Evolutionary conservation across 2,888 invertebrate species (phyloP).

Genomic region (Epistrophe eligans): DNA sequence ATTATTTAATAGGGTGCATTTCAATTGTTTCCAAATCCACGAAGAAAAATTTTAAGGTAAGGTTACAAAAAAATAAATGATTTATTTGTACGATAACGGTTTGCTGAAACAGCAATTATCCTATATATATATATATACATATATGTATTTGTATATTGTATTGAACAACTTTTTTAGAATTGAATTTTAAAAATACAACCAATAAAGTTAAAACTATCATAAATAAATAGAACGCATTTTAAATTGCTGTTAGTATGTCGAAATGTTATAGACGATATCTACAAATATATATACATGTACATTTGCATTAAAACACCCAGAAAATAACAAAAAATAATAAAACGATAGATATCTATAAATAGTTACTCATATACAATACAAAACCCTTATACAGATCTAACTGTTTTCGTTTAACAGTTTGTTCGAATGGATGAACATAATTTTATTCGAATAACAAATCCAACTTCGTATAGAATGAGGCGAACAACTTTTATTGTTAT

Average conservation of each 20-base stretch:
- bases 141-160: too few relatives aligned
- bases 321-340: slow-evolving; percentile 18
- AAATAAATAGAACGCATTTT: slow-evolving; percentile 22
- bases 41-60: neutral
- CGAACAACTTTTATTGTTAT: slow-evolving; percentile 72
- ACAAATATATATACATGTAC: slow-evolving; percentile 12
- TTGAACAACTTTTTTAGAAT: neutral
- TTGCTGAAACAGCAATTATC: neutral
- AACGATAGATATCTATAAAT: neutral
- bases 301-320: slow-evolving; percentile 6
- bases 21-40: too few relatives aligned
- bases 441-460: slow-evolving; percentile 54
- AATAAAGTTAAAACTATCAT: neutral
- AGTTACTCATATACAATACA: neutral
- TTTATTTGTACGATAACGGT: neutral
- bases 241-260: slow-evolving; percentile 12
- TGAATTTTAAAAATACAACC: slow-evolving; percentile 12
- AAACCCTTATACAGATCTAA: slow-evolving; percentile 22
- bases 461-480: slow-evolving; percentile 63
- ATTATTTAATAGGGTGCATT: too few relatives aligned
- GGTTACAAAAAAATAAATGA: neutral
- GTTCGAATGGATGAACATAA: slow-evolving; percentile 49
- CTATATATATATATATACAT: neutral
- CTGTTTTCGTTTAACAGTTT: slow-evolving; percentile 53
- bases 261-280: slow-evolving; percentile 14